Evolutionary conservation across 2,113 vertebrate genomes (phyloP), one percentile per base, ranked within the genome.

Genomic region (Leucopsar rothschildi): DNA sequence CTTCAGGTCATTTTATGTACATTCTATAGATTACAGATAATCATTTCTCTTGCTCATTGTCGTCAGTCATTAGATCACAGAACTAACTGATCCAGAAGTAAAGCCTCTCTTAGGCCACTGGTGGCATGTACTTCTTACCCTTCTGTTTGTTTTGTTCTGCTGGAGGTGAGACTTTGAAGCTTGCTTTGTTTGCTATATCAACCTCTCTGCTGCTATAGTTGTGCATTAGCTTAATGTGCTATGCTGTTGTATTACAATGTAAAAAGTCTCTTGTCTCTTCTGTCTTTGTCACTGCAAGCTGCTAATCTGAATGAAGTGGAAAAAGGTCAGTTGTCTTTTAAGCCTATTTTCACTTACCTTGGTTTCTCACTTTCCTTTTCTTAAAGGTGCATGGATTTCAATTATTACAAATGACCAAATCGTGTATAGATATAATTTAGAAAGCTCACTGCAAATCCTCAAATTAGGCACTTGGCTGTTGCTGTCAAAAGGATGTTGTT

Each of bases 241-340:
- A 89, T 97, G 96, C 96, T 97, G 95, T 97, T 97, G 95, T 97
- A 96, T 91, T 85, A 97, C 97, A 95, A 98, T 98, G 98, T 98
- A 98, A 98, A 98, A 98, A 95, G 98, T 98, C 98, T 98, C 95
- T 98, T 98, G 98, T 98, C 98, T 98, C 98, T 98, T 98, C 98
- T 98, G 98, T 98, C 98, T 98, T 98, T 98, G 97, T 98, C 95
- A 98, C 98, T 98, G 97, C 99, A 98, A 99, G 98, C 99, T 98
- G 99, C 99, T 99, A 99, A 99, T 99, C 99, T 99, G 98, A 99
- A 99, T 99, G 99, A 99, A 98, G 99, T 99, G 99, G 99, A 99
- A 98, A 99, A 99, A 99, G 99, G 99, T 99, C 98, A 99, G 99
- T 99, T 96, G 98, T 98, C 97, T 98, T 98, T 98, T 98, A 97